Base-by-base conservation (phyloP, 2,888 invertebrate species). In the Andrena dorsata region DNA sequence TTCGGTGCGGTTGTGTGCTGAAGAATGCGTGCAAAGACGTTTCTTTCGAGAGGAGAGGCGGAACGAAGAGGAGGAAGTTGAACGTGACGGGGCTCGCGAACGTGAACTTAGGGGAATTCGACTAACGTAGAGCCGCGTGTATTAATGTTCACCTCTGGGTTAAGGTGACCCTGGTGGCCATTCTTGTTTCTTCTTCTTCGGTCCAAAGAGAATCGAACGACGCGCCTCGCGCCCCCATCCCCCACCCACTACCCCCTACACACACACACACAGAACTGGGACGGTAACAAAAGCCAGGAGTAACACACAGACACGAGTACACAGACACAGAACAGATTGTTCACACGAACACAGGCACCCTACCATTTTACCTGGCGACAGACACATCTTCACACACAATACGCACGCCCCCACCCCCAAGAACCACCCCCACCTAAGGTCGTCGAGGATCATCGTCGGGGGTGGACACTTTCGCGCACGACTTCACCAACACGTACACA, bases 401-500 rank as follows among this genome's bases (percentile, higher is more conserved):
- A 66, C 61, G 58, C 58, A 78, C 28, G 60, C 53, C 65, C 64
- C 83, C 71, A 76, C 74, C 74, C 47, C 47, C 68, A 70, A 63
- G 56, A 35, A 41, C 58, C 10, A 10, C 23, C 41, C 69, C 58
- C 63, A 6, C 32, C n/a, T 23, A 58, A 41, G 41, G 69, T 66
- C 66, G 76, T 20, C 41, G 20, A 26, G 56, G 56, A 56, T 56
- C 23, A 23, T 41, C 56, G 23, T 26, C 28, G 70, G 68, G 63
- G 68, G 72, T 61, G 78, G 78, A 73, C 80, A 79, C 80, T 73
- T 79, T 81, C 84, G 76, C 83, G 86, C 82, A 84, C 86, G 78
- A 86, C 82, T 86, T 84, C 88, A 76, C 66, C 75, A 68, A 83
- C 80, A 86, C 80, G 74, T 77, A 88, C 90, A 90, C 90, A 91